Conservation (phyloP, 1,140 invertebrate genomes). For the Matsumurasca onukii region DNA sequence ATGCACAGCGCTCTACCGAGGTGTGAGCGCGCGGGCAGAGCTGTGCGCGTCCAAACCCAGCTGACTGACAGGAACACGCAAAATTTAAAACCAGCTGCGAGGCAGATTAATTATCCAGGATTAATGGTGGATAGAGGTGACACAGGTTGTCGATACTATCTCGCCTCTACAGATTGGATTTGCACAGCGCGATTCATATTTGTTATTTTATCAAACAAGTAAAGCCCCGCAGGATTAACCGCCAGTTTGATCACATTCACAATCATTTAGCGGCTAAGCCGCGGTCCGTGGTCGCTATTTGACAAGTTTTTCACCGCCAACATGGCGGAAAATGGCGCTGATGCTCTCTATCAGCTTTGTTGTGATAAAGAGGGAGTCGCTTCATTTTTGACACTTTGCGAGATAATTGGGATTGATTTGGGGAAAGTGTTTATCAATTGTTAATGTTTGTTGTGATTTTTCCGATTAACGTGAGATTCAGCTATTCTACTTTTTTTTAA, state of each 20-base stretch:
- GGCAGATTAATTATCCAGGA: slow-evolving; percentile 15
- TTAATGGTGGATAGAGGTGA: background rate
- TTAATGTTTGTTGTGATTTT: too few species aligned
- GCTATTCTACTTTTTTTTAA: too few species aligned
- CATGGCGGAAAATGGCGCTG: background rate
- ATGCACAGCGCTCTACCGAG: too few species aligned
- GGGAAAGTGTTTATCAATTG: too few species aligned
- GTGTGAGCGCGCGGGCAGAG: too few species aligned
- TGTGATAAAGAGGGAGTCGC: background rate
- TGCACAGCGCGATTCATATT: slow-evolving; percentile 13
- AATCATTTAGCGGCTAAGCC: slow-evolving; percentile 21
- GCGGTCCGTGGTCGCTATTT: background rate
- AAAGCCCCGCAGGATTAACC: background rate
- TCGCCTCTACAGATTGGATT: slow-evolving; percentile 16
- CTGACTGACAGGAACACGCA: too few species aligned
- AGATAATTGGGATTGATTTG: too few species aligned
- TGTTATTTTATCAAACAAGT: slow-evolving; percentile 11
- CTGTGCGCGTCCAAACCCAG: too few species aligned
- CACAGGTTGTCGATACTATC: slow-evolving; percentile 15
- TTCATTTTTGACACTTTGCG: too few species aligned
- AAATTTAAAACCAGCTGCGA: slow-evolving; percentile 15
- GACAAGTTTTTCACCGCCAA: slow-evolving; percentile 12
- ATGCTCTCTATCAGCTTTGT: too few species aligned
- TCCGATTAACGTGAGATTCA: too few species aligned
- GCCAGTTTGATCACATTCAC: slow-evolving; percentile 12